Conservation (phyloP, 2,113 vertebrate genomes). For the Cephalopholis sonnerati region DNA sequence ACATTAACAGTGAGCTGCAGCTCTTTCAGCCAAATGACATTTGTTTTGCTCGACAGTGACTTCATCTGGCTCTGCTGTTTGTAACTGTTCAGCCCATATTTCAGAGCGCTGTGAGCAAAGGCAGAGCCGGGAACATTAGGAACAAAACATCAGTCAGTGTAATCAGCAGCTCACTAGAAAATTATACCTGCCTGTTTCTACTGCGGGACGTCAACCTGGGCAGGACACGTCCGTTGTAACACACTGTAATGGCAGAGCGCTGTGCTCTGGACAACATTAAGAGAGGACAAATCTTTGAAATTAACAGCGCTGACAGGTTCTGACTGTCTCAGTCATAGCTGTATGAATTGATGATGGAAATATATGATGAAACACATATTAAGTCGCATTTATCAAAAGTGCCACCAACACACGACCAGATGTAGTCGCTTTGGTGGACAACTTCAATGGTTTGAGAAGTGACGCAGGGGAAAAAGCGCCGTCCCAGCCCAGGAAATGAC, state of each 20-base stretch:
- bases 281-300: slow-evolving; percentile 52
- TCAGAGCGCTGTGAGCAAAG: slow-evolving; percentile 68
- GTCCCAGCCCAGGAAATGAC: slow-evolving; percentile 44
- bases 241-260: slow-evolving; percentile 11
- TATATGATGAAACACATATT: slow-evolving; percentile 53
- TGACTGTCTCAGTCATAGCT: slow-evolving; percentile 53
- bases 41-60: slow-evolving; percentile 67
- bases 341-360: slow-evolving; percentile 53
- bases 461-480: slow-evolving; percentile 4
- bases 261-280: slow-evolving; percentile 66
- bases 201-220: slow-evolving; percentile 41
- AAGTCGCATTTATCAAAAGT: slow-evolving; percentile 56
- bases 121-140: slow-evolving; percentile 70
- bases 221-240: slow-evolving; percentile 45
- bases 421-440: slow-evolving; percentile 22
- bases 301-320: slow-evolving; percentile 45
- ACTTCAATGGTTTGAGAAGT: slow-evolving; percentile 19
- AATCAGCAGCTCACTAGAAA: slow-evolving; percentile 65
- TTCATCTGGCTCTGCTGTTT: slow-evolving; percentile 79
- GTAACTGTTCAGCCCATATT: slow-evolving; percentile 75
- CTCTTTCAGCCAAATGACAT: slow-evolving; percentile 66
- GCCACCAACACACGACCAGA: slow-evolving; percentile 48
- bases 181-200: slow-evolving; percentile 70
- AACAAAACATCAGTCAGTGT: slow-evolving; percentile 67
- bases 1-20: slow-evolving; percentile 52